Evolutionary conservation across 2,888 invertebrate species (phyloP), one percentile per base, ranked within the genome.

Genomic region (Serrognathus titanus): DNA sequence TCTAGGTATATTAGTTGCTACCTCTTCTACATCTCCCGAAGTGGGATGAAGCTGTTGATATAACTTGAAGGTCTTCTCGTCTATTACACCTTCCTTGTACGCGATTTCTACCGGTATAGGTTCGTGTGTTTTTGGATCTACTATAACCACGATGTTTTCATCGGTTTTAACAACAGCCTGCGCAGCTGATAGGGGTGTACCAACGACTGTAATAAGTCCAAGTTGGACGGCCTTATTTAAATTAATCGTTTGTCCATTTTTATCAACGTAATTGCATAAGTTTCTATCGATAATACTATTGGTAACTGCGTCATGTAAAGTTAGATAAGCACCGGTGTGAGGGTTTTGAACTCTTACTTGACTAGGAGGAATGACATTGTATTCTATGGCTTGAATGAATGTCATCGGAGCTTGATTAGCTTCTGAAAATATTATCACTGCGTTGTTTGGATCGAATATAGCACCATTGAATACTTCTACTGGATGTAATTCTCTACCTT

Each of bases 31-130:
- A 9, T 80, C 80, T 64, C 85, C 69, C 63, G 70, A 63, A 3
- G 66, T 61, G 1, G 68, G 66, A 1, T 7, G 24, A 31, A 31
- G 24, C 24, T 31, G 24, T 63, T 82, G 81, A 60, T 83, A 80
- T 66, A 80, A 80, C 63, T 78, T 78, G 57, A 80, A 81, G 8
- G 83, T 83, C 57, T 80, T 70, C 53, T 78, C 70, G 69, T 83
- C 88, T 55, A 94, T 87, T 57, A 88, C 75, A 6, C 92, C 92
- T 59, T 87, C 82, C 71, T 89, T 85, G 63, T 91, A 84, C 2
- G 94, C 94, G 51, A 90, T 87, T 75, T 91, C 89, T 66, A 92
- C 83, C 1, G 90, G 89, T 63, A 93, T 81, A 70, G 87, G 85
- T 71, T 91, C 86, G 2, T 91, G 92, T 1, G 92, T 89, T 66